A percentile compares a stretch with the other conserved stretches of the same genome.
Conservation (phyloP, 2,888 invertebrate genomes). For the Epirrhoe alternata region DNA sequence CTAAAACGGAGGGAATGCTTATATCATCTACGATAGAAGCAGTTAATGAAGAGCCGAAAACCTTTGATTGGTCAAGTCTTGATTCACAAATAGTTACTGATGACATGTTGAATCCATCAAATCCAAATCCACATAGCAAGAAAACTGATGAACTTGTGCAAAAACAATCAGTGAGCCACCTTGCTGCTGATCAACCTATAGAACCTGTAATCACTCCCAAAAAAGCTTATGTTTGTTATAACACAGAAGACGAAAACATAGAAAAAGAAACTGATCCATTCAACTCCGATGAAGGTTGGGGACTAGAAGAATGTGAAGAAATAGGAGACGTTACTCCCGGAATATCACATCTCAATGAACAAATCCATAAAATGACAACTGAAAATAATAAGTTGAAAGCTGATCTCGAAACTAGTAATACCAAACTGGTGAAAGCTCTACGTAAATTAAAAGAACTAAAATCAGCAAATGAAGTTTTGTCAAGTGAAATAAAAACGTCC, state of each 20-base stretch:
- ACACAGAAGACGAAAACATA: conserved; percentile 53
- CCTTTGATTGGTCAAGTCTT: conserved; percentile 61
- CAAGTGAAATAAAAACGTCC: conserved; percentile 81
- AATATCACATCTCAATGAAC: conserved; percentile 84
- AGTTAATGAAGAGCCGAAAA: conserved; percentile 58
- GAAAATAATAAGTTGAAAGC: conserved; percentile 85
- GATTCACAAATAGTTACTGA: conserved; percentile 77
- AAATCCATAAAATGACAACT: conserved; percentile 84
- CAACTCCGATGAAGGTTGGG: conserved; percentile 78
- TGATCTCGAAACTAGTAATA: conserved; percentile 87
- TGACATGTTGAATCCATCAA: conserved; percentile 41
- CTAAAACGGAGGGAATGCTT: conserved; percentile 81
- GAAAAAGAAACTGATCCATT: conserved; percentile 66
- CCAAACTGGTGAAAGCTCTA: conserved; percentile 91
- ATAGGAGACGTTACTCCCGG: conserved; percentile 67
- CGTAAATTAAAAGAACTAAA: conserved; percentile 95
- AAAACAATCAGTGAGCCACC: conserved; percentile 45
- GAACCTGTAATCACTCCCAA: conserved; percentile 80
- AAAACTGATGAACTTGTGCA: conserved; percentile 56
- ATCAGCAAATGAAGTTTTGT: conserved; percentile 86
- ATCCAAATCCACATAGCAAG: conserved; percentile 1
- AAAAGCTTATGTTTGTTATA: conserved; percentile 83
- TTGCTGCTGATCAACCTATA: conserved; percentile 45
- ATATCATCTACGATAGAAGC: conserved; percentile 79
- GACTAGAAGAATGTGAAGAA: conserved; percentile 69